Conservation (phyloP, 2,888 invertebrate species). For the Tachystola acroxantha region DNA sequence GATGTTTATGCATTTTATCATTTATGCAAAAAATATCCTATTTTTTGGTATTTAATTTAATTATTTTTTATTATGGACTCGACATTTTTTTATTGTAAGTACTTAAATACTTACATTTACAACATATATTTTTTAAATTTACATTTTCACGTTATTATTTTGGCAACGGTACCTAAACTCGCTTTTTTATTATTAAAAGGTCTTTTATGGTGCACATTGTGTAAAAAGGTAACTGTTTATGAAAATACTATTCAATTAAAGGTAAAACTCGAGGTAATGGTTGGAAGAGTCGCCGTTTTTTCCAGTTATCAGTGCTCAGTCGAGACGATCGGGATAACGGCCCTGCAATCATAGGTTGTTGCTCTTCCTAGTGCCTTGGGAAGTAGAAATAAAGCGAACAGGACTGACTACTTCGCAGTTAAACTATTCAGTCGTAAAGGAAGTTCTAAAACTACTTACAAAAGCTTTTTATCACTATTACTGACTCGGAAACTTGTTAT, state of each 20-base stretch:
- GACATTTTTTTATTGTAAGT: no score
- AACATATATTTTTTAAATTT: no score
- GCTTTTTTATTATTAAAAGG: no score
- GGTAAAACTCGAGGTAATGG: slow-evolving; percentile 19
- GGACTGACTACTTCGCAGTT: slow-evolving; percentile 5
- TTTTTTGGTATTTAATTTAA: slow-evolving; percentile 12
- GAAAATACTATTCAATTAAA: background rate
- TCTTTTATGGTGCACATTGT: background rate
- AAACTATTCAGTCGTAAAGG: slow-evolving; percentile 13
- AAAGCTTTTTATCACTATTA: background rate
- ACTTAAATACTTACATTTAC: no score
- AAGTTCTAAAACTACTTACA: slow-evolving; percentile 14
- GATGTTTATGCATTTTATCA: no score
- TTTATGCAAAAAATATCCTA: no score
- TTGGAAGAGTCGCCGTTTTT: slow-evolving; percentile 26
- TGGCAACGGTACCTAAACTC: background rate
- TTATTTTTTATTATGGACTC: background rate
- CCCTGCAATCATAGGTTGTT: slow-evolving; percentile 78
- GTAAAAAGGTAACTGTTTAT: background rate
- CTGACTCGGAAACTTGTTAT: background rate
- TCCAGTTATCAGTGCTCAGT: slow-evolving; percentile 50
- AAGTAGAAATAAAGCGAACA: slow-evolving; percentile 44
- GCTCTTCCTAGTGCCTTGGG: slow-evolving; percentile 61
- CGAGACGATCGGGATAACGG: slow-evolving; percentile 70
- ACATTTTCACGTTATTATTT: no score